Evolutionary conservation across 2,797 vertebrate species (phyloP).

Genomic region (Hoplostethus atlanticus): DNA sequence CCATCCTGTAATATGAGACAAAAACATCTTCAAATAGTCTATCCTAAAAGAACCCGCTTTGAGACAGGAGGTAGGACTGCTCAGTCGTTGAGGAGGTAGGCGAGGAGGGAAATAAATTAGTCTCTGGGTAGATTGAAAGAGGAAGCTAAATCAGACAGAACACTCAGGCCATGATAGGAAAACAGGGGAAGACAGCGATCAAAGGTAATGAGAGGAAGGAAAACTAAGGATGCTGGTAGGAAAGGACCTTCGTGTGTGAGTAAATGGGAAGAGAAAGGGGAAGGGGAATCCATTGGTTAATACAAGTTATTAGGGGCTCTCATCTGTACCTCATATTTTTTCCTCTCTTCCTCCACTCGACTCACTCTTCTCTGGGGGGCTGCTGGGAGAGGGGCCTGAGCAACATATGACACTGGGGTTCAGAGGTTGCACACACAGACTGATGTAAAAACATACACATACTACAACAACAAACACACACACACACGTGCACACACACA

Average conservation of each 20-base stretch:
- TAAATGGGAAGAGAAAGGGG: slow-evolving; percentile 53
- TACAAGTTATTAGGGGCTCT: slow-evolving; percentile 51
- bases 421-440: slow-evolving; percentile 76
- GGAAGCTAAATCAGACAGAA: slow-evolving; percentile 30
- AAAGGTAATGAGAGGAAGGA: slow-evolving; percentile 42
- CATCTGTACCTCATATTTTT: slow-evolving; percentile 91
- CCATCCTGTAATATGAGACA: slow-evolving; percentile 83
- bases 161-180: slow-evolving; percentile 5
- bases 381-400: slow-evolving; percentile 88
- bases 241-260: slow-evolving; percentile 59
- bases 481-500: slow-evolving; percentile 18
- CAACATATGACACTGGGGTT: slow-evolving; percentile 89
- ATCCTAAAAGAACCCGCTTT: neutral
- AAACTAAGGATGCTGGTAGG: slow-evolving; percentile 58
- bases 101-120: slow-evolving; percentile 33
- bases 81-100: slow-evolving; percentile 49
- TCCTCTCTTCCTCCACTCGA: slow-evolving; percentile 91
- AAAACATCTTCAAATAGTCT: slow-evolving; percentile 53
- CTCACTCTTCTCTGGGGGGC: slow-evolving; percentile 88
- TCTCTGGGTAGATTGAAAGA: slow-evolving; percentile 18
- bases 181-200: slow-evolving; percentile 14
- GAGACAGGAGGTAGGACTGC: slow-evolving; percentile 55
- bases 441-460: slow-evolving; percentile 36
- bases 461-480: no score
- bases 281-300: slow-evolving; percentile 37